A percentile compares a stretch with the other conserved stretches of the same genome.
Evolutionary conservation across 2,888 invertebrate species (phyloP).

Genomic region (Frankliniella intonsa): DNA sequence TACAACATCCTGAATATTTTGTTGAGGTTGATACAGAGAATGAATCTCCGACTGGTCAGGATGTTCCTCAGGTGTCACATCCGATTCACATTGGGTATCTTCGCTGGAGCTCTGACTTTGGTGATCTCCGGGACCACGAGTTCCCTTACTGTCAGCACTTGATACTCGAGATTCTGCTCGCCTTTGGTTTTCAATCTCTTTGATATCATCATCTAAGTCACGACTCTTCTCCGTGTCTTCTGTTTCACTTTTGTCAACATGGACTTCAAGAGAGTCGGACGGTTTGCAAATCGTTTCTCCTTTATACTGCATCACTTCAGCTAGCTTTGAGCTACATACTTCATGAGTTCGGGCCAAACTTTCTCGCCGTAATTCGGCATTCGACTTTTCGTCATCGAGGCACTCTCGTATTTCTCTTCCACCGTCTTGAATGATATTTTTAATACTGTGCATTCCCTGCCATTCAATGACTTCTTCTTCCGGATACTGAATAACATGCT

Average conservation of each 20-base stretch:
- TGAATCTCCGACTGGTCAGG: slow-evolving; percentile 31
- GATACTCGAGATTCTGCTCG: slow-evolving; percentile 38
- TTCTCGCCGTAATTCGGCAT: slow-evolving; percentile 32
- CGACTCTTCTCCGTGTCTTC: slow-evolving; percentile 51
- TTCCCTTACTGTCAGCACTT: background rate
- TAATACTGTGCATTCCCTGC: background rate
- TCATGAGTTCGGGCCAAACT: slow-evolving; percentile 36
- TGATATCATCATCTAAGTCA: slow-evolving; percentile 47
- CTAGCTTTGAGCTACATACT: slow-evolving; percentile 39
- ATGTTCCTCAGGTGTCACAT: slow-evolving; percentile 49
- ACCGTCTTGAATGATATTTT: background rate
- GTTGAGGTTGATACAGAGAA: slow-evolving; percentile 47
- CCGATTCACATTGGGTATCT: slow-evolving; percentile 56
- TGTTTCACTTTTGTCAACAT: slow-evolving; percentile 51
- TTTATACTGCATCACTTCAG: slow-evolving; percentile 41
- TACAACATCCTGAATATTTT: slow-evolving; percentile 50
- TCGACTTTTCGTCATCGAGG: background rate
- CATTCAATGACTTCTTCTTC: background rate
- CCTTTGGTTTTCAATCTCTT: slow-evolving; percentile 45
- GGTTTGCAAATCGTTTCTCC: slow-evolving; percentile 45
- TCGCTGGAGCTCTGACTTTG: slow-evolving; percentile 48
- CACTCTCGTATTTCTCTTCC: background rate
- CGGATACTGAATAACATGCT: background rate
- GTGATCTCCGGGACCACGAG: slow-evolving; percentile 30
- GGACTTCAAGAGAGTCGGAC: slow-evolving; percentile 50